A percentile compares a stretch with the other conserved stretches of the same genome.
Conservation (phyloP, 2,888 invertebrate species). For the Axea sp. region DNA sequence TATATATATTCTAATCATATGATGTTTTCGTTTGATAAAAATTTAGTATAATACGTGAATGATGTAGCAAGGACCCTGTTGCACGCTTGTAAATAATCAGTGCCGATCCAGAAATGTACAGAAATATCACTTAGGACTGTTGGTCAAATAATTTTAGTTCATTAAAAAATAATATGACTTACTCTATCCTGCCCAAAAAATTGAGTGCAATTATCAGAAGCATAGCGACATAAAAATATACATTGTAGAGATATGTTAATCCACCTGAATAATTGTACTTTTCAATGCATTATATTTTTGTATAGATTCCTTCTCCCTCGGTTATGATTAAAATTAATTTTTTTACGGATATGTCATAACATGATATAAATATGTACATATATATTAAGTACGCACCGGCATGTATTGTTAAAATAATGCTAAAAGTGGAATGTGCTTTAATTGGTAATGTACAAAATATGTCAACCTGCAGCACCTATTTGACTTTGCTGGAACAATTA, state of each 20-base stretch:
- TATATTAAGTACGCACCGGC: slow-evolving; percentile 15
- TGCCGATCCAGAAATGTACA: slow-evolving; percentile 31
- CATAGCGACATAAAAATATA: background rate
- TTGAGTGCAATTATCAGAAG: slow-evolving; percentile 24
- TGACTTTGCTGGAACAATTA: too few species aligned
- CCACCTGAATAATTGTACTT: slow-evolving; percentile 14
- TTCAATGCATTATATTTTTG: slow-evolving; percentile 37
- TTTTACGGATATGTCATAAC: slow-evolving; percentile 34
- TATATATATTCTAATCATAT: too few species aligned
- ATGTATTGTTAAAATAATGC: slow-evolving; percentile 7
- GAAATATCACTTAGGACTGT: slow-evolving; percentile 3
- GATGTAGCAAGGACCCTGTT: too few species aligned
- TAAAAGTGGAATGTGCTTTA: slow-evolving; percentile 10
- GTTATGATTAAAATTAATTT: too few species aligned
- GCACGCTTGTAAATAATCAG: too few species aligned
- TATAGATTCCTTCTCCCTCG: slow-evolving; percentile 22
- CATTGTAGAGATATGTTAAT: slow-evolving; percentile 13
- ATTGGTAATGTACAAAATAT: slow-evolving; percentile 14
- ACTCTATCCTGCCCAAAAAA: slow-evolving; percentile 19
- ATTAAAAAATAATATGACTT: background rate
- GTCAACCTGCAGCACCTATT: slow-evolving; percentile 2
- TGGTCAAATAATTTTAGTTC: slow-evolving; percentile 6
- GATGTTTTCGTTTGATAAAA: too few species aligned
- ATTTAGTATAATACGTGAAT: too few species aligned
- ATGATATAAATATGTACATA: too few species aligned